Evolutionary conservation across 1,140 invertebrate genomes (phyloP).

Genomic region (Anadara kagoshimensis): DNA sequence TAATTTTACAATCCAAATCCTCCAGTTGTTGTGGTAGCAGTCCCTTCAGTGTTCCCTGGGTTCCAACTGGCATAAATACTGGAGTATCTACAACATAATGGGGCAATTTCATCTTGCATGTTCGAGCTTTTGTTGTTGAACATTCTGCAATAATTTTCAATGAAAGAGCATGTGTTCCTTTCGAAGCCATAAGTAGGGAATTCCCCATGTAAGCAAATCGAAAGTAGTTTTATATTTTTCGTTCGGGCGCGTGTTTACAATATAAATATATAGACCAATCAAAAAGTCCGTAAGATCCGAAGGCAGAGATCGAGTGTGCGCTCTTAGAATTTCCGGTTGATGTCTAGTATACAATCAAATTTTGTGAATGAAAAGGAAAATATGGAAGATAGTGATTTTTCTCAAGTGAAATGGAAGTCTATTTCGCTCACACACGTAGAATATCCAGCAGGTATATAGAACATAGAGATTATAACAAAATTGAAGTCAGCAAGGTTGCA

Average conservation of each 20-base stretch:
- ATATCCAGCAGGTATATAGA: slow-evolving; percentile 84
- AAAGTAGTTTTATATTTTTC: slow-evolving; percentile 68
- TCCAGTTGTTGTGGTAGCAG: slow-evolving; percentile 94
- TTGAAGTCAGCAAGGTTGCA: too few species aligned
- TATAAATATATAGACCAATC: too few species aligned
- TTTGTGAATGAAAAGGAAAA: too few species aligned
- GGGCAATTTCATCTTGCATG: slow-evolving; percentile 85
- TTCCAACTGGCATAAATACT: slow-evolving; percentile 98
- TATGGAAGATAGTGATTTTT: slow-evolving; percentile 7
- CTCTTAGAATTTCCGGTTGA: too few species aligned
- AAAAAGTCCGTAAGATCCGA: slow-evolving; percentile 19
- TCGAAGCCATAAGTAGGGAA: slow-evolving; percentile 45
- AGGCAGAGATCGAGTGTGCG: too few species aligned
- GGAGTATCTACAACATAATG: slow-evolving; percentile 88
- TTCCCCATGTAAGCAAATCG: too few species aligned
- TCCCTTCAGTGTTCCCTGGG: slow-evolving; percentile 97
- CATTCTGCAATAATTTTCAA: slow-evolving; percentile 90
- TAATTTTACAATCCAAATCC: slow-evolving; percentile 91
- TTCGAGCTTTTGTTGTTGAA: slow-evolving; percentile 85
- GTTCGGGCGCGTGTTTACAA: too few species aligned
- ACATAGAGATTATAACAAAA: too few species aligned
- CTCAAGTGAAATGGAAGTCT: slow-evolving; percentile 50
- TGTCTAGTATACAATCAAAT: too few species aligned
- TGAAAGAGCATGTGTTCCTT: slow-evolving; percentile 59
- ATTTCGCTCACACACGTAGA: slow-evolving; percentile 88